Evolutionary conservation across 2,888 invertebrate genomes (phyloP), one percentile per base, ranked within the genome.

Genomic region (Netelia virgata): DNA sequence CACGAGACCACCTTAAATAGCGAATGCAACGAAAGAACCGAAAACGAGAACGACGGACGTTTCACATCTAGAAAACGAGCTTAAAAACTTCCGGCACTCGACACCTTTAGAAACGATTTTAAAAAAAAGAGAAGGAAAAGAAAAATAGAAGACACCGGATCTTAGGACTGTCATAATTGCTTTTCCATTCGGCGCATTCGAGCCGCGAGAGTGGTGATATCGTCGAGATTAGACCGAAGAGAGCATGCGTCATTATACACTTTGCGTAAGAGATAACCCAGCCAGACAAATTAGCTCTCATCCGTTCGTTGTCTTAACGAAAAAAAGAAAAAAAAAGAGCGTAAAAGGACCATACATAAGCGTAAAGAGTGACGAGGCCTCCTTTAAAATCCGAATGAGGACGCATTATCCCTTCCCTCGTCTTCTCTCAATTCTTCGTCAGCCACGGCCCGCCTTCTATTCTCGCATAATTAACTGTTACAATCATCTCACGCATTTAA

Each of bases 211-310:
- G 47, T 14, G 47, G 47, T 47, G 47, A 47, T 47, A 10, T 0
- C 47, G 47, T 47, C 47, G 47, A 47, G 47, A 47, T 47, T 47
- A 47, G 14, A 10, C 47, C 14, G 47, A 47, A 47, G 47, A 47
- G 47, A 14, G 47, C 47, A 10, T 1, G 20, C 50, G 61, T 75
- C 83, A 83, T 75, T 83, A 74, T 59, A 83, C 69, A 63, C 57
- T 83, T 82, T 83, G 78, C 74, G 83, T 57, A 79, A 83, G 75
- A 83, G 79, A 83, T 79, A 83, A 83, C 69, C 16, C 74, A 66
- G 59, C 61, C 20, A 63, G 70, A 75, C 69, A 63, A 79, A 79
- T 83, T 83, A 83, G 74, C 83, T 83, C 83, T 83, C 79, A 69
- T 50, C 41, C 82, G 72, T 53, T 69, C 69, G 69, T 69, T 47